Evolutionary conservation across 2,113 vertebrate genomes (phyloP).

Genomic region (Calonectris borealis): DNA sequence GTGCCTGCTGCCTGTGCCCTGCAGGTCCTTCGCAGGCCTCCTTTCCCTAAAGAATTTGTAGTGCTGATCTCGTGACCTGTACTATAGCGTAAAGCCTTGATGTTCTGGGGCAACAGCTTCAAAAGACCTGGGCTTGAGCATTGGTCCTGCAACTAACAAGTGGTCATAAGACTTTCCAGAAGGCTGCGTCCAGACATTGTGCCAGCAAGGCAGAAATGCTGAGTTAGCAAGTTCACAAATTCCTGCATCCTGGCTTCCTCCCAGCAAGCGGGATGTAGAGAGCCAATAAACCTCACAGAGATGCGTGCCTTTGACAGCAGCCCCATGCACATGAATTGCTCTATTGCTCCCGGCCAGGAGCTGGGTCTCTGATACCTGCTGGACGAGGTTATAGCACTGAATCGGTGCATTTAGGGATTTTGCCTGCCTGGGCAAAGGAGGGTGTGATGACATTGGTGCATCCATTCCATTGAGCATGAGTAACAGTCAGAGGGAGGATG

Average conservation of each 20-base stretch:
- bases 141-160: background rate
- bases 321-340: background rate
- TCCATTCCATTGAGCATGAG: background rate
- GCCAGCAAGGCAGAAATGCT: background rate
- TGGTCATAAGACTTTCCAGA: background rate
- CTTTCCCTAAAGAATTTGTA: background rate
- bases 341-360: background rate
- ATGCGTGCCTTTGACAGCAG: background rate
- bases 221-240: background rate
- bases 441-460: background rate
- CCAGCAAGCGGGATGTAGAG: background rate
- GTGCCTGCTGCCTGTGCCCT: background rate
- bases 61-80: background rate
- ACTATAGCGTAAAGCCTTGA: background rate
- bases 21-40: background rate
- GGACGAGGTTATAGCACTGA: background rate
- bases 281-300: background rate
- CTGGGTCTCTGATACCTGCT: background rate
- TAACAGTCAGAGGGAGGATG: background rate
- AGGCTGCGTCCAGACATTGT: fast-evolving
- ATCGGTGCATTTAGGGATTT: background rate
- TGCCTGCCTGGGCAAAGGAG: background rate
- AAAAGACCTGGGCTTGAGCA: background rate
- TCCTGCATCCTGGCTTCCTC: background rate
- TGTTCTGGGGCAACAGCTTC: background rate